These are phyloP conservation scores for Sapajus apella DNA, from an alignment of 2,113 vertebrate genomes.

Conservation along the genomic window DNA sequence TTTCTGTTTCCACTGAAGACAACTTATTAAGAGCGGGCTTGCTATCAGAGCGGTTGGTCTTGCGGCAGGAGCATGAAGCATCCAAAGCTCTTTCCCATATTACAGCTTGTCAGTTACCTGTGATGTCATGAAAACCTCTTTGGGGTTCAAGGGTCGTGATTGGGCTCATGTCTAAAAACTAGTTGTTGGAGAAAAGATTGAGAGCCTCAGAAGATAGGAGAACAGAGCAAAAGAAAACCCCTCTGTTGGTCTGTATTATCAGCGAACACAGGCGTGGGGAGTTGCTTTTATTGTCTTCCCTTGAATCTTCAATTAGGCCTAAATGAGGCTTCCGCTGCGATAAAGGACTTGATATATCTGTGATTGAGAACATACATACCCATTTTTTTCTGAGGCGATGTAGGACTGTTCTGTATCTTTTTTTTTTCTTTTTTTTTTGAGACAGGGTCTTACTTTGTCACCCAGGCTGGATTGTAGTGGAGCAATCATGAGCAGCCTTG, in stretches of 20 bases:
- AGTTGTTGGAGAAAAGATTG: not conserved
- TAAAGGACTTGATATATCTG: not conserved
- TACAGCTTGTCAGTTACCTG: accelerated
- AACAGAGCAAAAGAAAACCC: not conserved
- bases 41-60: not conserved
- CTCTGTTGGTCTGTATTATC: not conserved
- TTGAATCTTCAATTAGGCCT: not conserved
- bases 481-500: too few relatives aligned
- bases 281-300: not conserved
- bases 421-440: too few relatives aligned
- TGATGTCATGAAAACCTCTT: not conserved
- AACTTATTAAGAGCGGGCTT: not conserved
- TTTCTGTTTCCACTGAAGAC: not conserved
- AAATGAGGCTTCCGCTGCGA: not conserved
- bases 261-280: accelerated
- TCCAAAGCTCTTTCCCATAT: too few relatives aligned
- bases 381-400: not conserved
- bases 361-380: not conserved
- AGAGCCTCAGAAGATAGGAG: not conserved
- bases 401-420: not conserved
- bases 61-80: too few relatives aligned
- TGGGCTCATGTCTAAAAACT: not conserved
- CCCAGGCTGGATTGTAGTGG: too few relatives aligned
- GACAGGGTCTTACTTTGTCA: too few relatives aligned
- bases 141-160: not conserved